Percentiles rank a stretch among this genome's conserved stretches.
phyloP scores from a whole-genome alignment of 1,140 invertebrate species.

The Lepidostoma basale region DNA sequence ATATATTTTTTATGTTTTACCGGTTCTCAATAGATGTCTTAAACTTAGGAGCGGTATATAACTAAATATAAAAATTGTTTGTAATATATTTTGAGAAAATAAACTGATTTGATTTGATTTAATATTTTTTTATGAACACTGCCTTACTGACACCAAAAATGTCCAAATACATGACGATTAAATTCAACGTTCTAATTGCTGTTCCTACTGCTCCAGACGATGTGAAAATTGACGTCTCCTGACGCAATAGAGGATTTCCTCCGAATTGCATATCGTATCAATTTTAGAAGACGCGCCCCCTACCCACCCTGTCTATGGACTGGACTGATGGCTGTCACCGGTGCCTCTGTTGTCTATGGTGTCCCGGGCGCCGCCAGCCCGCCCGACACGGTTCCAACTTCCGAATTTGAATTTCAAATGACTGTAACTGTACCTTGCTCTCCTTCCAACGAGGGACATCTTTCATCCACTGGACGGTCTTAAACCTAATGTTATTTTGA shows the following conservation, averaged over 20 bases:
- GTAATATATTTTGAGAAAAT: too few relatives aligned
- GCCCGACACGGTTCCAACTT: not conserved
- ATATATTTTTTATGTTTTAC: too few relatives aligned
- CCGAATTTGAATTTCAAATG: not conserved
- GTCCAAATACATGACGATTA: not conserved
- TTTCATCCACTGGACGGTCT: not conserved
- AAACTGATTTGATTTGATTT: too few relatives aligned
- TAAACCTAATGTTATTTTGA: not conserved
- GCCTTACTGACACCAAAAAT: not conserved
- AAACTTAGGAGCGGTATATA: too few relatives aligned
- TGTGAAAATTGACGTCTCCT: not conserved
- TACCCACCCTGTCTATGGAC: not conserved
- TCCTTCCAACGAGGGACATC: not conserved
- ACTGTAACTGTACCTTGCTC: not conserved
- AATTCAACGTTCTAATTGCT: not conserved
- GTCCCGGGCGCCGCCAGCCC: too few relatives aligned
- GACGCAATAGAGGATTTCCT: not conserved
- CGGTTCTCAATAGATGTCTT: too few relatives aligned
- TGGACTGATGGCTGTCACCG: not conserved
- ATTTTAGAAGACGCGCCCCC: not conserved
- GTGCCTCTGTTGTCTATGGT: not conserved
- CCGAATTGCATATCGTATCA: not conserved
- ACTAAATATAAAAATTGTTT: too few relatives aligned
- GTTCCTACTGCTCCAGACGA: not conserved
- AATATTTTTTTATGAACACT: too few relatives aligned